Conservation (phyloP, 2,113 vertebrate species). For the Lontra canadensis region DNA sequence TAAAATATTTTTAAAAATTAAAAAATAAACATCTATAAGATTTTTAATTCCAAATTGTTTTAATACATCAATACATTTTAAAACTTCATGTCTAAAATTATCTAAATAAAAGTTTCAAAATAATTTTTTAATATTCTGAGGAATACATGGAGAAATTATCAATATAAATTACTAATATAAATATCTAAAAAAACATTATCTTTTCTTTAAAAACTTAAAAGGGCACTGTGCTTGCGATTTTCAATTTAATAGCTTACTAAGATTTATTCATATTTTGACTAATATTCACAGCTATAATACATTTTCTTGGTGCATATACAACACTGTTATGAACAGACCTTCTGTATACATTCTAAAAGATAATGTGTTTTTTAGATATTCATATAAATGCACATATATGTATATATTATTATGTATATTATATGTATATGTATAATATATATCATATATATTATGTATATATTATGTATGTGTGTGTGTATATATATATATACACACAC, state of each 20-base stretch:
- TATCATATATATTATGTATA: too few relatives aligned
- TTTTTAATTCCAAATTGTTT: background rate
- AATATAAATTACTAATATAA: background rate
- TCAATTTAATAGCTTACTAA: background rate
- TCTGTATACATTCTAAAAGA: background rate
- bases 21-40: background rate
- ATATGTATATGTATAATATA: too few relatives aligned
- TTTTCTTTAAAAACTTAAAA: background rate
- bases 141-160: background rate
- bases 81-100: background rate
- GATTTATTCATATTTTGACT: background rate
- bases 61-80: background rate
- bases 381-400: too few relatives aligned
- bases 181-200: background rate
- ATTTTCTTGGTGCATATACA: background rate
- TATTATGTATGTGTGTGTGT: too few relatives aligned
- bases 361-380: too few relatives aligned
- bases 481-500: too few relatives aligned
- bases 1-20: background rate
- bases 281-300: background rate
- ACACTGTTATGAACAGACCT: background rate
- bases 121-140: background rate
- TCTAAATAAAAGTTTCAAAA: background rate
- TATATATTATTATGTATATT: too few relatives aligned
- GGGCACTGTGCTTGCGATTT: background rate